These are phyloP conservation scores for Cyprinella venusta DNA, from an alignment of 2,797 vertebrate genomes.

Conservation along the genomic window DNA sequence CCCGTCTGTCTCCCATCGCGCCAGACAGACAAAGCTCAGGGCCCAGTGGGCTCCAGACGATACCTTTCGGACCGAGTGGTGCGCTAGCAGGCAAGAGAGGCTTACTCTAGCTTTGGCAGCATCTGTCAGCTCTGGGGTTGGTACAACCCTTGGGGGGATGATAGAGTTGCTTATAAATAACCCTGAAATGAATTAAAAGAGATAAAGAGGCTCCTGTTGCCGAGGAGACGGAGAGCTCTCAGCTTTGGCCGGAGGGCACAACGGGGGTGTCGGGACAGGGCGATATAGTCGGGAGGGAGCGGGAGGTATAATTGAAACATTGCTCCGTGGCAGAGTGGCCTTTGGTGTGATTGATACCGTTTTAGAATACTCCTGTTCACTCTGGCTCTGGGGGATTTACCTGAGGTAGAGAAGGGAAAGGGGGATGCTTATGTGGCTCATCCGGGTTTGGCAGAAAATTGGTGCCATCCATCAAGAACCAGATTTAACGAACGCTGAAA, in stretches of 20 bases:
- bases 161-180: constrained; percentile 58
- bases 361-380: constrained; percentile 78
- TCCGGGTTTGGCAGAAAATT: constrained; percentile 83
- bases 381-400: constrained; percentile 71
- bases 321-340: constrained; percentile 62
- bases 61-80: constrained; percentile 65
- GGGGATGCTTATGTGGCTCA: constrained; percentile 77
- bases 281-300: constrained; percentile 63
- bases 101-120: constrained; percentile 56
- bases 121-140: constrained; percentile 66
- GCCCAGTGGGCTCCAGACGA: constrained; percentile 69
- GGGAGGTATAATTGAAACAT: constrained; percentile 77
- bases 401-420: constrained; percentile 68
- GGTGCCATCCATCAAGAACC: constrained; percentile 82
- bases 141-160: constrained; percentile 52
- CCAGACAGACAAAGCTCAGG: constrained; percentile 73
- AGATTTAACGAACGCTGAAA: constrained; percentile 80
- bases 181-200: constrained; percentile 61
- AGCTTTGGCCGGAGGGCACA: constrained; percentile 50
- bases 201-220: constrained; percentile 56
- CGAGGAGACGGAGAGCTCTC: constrained; percentile 59
- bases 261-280: constrained; percentile 59
- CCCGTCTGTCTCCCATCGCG: constrained; percentile 71
- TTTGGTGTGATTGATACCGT: constrained; percentile 79
- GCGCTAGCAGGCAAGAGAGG: constrained; percentile 56